Percentiles rank a stretch among this genome's conserved stretches.
Evolutionary conservation across 2,113 vertebrate species (phyloP).

Genomic region (Asarcornis scutulata): DNA sequence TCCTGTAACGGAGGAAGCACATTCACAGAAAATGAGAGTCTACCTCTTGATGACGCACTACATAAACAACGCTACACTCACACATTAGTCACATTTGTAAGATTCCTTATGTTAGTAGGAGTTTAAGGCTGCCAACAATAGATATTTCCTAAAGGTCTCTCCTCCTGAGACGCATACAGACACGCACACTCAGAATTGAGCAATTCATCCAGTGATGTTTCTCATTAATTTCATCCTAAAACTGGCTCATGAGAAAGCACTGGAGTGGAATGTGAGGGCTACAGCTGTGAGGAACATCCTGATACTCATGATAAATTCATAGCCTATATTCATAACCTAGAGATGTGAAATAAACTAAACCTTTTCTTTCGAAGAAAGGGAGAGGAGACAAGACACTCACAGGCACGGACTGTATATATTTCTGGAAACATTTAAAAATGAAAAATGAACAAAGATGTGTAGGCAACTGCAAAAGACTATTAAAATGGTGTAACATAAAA

Average conservation of each 20-base stretch:
- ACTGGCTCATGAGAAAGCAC: constrained; percentile 15
- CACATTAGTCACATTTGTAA: constrained; percentile 51
- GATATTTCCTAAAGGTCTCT: constrained; percentile 39
- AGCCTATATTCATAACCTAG: neutral
- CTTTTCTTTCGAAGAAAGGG: neutral
- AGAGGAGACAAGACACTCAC: neutral
- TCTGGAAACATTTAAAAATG: constrained; percentile 47
- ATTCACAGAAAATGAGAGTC: neutral
- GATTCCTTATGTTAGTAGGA: neutral
- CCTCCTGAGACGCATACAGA: accelerated
- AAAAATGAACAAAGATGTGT: constrained; percentile 26
- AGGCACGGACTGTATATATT: neutral
- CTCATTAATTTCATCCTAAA: constrained; percentile 53
- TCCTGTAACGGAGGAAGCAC: neutral
- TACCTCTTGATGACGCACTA: neutral
- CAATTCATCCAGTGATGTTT: constrained; percentile 32
- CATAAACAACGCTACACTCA: neutral
- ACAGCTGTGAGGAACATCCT: neutral
- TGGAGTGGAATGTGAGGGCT: neutral
- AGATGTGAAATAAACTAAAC: neutral
- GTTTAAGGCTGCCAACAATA: constrained; percentile 1
- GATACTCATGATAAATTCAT: constrained; percentile 16
- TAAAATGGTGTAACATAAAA: neutral
- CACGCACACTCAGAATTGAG: constrained; percentile 2
- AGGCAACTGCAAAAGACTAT: neutral